A percentile compares a stretch with the other conserved stretches of the same genome.
Evolutionary conservation across 2,113 vertebrate genomes (phyloP).

Genomic region (Sander lucioperca): DNA sequence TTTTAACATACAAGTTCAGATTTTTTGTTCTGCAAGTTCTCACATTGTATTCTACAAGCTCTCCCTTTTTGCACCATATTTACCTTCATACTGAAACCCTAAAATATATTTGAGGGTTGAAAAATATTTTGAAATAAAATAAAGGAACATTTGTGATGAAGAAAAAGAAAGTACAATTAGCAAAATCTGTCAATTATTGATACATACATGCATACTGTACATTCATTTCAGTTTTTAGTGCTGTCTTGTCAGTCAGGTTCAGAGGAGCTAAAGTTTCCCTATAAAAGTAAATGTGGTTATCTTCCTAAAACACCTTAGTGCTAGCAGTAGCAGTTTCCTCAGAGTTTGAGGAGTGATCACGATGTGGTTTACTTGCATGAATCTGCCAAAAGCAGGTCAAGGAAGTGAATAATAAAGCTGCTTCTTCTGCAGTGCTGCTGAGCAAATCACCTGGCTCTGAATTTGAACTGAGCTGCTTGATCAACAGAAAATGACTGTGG

Average conservation of each 20-base stretch:
- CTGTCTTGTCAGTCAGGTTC: conserved; percentile 3
- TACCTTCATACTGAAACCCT: too few species aligned
- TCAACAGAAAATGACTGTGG: neutral
- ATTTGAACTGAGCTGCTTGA: conserved; percentile 3
- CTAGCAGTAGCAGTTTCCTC: neutral
- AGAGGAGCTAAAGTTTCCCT: conserved; percentile 5
- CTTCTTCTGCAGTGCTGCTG: neutral
- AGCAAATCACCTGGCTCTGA: neutral
- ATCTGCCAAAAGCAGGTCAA: neutral
- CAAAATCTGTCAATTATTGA: neutral
- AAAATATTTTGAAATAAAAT: conserved; percentile 33
- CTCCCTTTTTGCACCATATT: too few species aligned
- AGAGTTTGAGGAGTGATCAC: conserved; percentile 1
- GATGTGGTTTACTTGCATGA: conserved; percentile 7
- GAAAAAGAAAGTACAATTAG: conserved; percentile 3
- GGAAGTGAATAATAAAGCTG: neutral
- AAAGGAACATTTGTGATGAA: neutral
- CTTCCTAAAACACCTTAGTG: conserved; percentile 13
- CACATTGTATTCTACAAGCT: too few species aligned
- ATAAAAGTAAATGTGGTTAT: conserved; percentile 18
- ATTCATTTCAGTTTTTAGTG: conserved; percentile 7
- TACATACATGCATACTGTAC: neutral
- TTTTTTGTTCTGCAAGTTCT: too few species aligned
- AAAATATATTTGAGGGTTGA: conserved; percentile 37
- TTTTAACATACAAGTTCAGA: too few species aligned